These are phyloP conservation scores for Pantherophis alleghaniensis DNA, from an alignment of 2,797 vertebrate genomes.

Conservation along the genomic window DNA sequence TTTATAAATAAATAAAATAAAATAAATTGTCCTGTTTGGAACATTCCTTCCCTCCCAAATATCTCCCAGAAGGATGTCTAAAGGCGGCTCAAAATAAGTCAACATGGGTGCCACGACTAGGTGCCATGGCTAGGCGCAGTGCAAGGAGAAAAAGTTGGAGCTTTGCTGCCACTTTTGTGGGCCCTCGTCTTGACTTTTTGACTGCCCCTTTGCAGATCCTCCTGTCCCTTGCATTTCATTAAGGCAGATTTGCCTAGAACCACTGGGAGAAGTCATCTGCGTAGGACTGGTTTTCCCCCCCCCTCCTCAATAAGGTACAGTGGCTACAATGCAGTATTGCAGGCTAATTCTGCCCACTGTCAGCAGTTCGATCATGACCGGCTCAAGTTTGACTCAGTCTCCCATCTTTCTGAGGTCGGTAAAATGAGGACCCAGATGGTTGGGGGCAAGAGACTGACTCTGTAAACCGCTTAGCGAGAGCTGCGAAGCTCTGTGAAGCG, in stretches of 20 bases:
- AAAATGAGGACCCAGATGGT: neutral
- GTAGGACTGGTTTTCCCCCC: too few species aligned
- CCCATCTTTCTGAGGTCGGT: neutral
- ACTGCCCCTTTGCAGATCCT: neutral
- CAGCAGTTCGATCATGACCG: neutral
- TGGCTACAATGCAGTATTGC: neutral
- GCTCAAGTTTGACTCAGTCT: neutral
- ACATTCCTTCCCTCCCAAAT: neutral
- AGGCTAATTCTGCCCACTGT: neutral
- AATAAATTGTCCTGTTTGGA: neutral
- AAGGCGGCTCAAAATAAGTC: neutral
- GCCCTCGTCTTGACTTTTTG: too few species aligned
- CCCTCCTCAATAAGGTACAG: neutral
- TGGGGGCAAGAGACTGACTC: neutral
- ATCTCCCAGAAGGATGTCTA: neutral
- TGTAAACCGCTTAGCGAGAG: neutral
- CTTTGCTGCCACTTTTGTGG: neutral
- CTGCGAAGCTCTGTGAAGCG: neutral
- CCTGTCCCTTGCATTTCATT: neutral
- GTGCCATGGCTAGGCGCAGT: neutral
- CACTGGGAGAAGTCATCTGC: too few species aligned
- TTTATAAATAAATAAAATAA: neutral
- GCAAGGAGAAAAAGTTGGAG: neutral
- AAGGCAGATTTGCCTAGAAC: neutral
- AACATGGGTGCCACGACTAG: neutral